These are phyloP conservation scores for Isichthys henryi DNA, from an alignment of 2,113 vertebrate species.

Conservation along the genomic window DNA sequence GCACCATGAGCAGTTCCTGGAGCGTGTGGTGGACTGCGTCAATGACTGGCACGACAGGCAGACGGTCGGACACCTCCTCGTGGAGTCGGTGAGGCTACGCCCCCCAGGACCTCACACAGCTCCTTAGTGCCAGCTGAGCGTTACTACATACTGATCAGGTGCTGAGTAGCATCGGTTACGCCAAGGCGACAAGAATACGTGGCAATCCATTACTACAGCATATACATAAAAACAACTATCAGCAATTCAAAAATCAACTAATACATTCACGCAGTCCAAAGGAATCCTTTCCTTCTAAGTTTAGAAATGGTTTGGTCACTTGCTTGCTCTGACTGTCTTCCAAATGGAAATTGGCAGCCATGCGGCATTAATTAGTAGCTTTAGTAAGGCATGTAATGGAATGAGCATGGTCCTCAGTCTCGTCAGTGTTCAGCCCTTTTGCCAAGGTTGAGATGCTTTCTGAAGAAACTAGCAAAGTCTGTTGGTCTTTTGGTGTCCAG, in stretches of 20 bases:
- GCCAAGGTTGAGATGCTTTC: neutral
- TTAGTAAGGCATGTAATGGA: neutral
- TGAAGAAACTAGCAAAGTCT: neutral
- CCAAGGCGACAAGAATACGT: neutral
- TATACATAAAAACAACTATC: neutral
- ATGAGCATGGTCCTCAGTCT: no score
- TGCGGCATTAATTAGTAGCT: neutral
- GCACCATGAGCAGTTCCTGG: slow-evolving; percentile 92
- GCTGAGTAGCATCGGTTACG: neutral
- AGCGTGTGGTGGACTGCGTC: slow-evolving; percentile 78
- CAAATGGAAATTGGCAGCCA: neutral
- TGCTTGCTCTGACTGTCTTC: neutral
- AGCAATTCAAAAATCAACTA: neutral
- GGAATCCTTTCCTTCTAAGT: neutral
- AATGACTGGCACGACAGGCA: slow-evolving; percentile 89
- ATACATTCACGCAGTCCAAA: neutral
- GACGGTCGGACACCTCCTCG: slow-evolving; percentile 85
- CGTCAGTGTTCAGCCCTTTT: neutral
- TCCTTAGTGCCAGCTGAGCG: neutral
- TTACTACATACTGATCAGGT: neutral
- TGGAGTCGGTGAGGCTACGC: slow-evolving; percentile 76
- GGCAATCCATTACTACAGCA: neutral
- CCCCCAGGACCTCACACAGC: neutral
- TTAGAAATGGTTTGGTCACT: neutral
- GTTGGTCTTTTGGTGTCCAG: neutral